A percentile compares a stretch with the other conserved stretches of the same genome.
Conservation (phyloP, 2,113 vertebrate genomes). For the Ceyx margarethae region DNA sequence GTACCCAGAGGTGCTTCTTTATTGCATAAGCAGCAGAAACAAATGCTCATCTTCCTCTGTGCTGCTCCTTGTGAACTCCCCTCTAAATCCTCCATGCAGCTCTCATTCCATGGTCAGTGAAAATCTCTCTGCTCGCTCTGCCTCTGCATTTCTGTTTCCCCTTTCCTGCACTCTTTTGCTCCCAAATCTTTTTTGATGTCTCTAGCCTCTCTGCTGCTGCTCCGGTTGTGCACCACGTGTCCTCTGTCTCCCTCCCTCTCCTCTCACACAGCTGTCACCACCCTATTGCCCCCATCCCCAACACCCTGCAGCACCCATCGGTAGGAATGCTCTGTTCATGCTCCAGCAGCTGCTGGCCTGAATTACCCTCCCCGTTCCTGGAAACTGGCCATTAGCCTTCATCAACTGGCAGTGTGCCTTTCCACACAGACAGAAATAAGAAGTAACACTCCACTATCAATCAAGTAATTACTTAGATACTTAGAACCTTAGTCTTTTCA, state of each 20-base stretch:
- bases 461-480: background rate
- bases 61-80: background rate
- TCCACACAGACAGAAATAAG: background rate
- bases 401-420: rapidly evolving
- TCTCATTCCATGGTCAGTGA: background rate
- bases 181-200: background rate
- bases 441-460: background rate
- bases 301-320: rapidly evolving
- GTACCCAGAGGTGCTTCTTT: background rate
- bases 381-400: rapidly evolving
- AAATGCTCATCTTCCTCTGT: background rate
- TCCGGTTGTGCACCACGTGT: rapidly evolving
- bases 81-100: background rate
- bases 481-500: background rate
- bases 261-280: background rate
- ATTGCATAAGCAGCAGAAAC: background rate
- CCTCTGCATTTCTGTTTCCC: background rate
- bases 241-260: rapidly evolving
- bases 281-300: rapidly evolving
- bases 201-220: background rate
- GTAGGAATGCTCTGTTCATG: background rate
- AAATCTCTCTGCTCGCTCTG: background rate
- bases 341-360: background rate
- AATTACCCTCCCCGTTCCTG: rapidly evolving
- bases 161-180: background rate